A percentile compares a stretch with the other conserved stretches of the same genome.
phyloP scores from a whole-genome alignment of 92 coral and sea anemone genomes.

The Umimayanthus chanpuru region DNA sequence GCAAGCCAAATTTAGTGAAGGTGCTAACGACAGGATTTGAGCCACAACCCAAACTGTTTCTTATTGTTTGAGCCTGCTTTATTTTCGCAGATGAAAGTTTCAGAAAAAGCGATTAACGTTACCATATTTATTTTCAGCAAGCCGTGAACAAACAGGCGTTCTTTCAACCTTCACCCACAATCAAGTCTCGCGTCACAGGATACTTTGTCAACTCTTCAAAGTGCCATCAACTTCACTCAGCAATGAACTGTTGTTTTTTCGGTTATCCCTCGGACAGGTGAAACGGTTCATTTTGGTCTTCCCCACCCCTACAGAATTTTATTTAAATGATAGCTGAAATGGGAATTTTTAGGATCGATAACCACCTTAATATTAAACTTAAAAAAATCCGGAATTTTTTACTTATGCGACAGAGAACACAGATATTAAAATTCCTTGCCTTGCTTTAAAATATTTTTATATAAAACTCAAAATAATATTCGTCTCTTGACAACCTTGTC shows the following conservation, averaged over 20 bases:
- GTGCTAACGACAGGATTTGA: constrained; percentile 31
- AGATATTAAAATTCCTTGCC: not conserved
- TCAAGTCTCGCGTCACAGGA: constrained; percentile 24
- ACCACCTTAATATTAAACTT: not conserved
- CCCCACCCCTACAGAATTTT: not conserved
- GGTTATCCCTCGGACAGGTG: constrained; percentile 26
- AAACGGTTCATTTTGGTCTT: not conserved
- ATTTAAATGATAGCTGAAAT: too few species aligned
- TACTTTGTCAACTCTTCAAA: not conserved
- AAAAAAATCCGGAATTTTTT: not conserved
- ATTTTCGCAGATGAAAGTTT: constrained; percentile 15
- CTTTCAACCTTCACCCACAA: constrained; percentile 10
- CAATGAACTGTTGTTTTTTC: constrained; percentile 11
- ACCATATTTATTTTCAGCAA: constrained; percentile 31
- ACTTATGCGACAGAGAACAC: not conserved
- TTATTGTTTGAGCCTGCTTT: not conserved
- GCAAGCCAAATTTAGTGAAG: not conserved
- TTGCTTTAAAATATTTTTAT: not conserved
- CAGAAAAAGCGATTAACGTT: constrained; percentile 23
- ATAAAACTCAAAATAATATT: not conserved
- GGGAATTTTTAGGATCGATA: too few species aligned
- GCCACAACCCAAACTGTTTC: constrained; percentile 24
- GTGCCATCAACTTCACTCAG: constrained; percentile 14
- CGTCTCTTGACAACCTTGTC: constrained; percentile 10
- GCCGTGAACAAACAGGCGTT: constrained; percentile 14